Evolutionary conservation across 2,797 vertebrate species (phyloP).

Genomic region (Caiman crocodilus): DNA sequence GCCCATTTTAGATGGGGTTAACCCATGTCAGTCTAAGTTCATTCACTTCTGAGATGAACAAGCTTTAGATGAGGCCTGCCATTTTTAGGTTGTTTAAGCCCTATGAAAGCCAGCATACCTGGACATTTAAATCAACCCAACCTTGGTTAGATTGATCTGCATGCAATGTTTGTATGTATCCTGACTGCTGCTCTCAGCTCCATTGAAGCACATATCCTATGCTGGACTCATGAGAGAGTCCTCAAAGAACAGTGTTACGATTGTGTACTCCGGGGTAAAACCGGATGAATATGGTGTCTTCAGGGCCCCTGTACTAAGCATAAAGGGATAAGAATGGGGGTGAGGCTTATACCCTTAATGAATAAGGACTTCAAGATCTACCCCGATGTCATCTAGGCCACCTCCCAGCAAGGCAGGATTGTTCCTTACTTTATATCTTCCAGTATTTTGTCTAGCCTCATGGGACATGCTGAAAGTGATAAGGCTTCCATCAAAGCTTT

Average conservation of each 20-base stretch:
- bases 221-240: background rate
- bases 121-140: too few species aligned
- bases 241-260: background rate
- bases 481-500: background rate
- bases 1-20: too few species aligned
- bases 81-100: too few species aligned
- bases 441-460: background rate
- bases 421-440: background rate
- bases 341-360: background rate
- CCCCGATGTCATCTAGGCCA: accelerated
- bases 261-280: background rate
- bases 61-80: too few species aligned
- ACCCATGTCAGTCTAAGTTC: too few species aligned
- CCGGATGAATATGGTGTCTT: background rate
- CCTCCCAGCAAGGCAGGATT: background rate
- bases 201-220: background rate
- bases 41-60: too few species aligned
- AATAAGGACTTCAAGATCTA: background rate
- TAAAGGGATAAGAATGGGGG: background rate
- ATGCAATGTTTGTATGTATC: too few species aligned
- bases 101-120: too few species aligned
- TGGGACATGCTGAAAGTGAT: background rate
- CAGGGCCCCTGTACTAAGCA: background rate
- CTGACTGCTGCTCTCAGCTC: accelerated
- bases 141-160: too few species aligned